Base-by-base conservation (phyloP, 2,888 invertebrate species). In the Carcina quercana region DNA sequence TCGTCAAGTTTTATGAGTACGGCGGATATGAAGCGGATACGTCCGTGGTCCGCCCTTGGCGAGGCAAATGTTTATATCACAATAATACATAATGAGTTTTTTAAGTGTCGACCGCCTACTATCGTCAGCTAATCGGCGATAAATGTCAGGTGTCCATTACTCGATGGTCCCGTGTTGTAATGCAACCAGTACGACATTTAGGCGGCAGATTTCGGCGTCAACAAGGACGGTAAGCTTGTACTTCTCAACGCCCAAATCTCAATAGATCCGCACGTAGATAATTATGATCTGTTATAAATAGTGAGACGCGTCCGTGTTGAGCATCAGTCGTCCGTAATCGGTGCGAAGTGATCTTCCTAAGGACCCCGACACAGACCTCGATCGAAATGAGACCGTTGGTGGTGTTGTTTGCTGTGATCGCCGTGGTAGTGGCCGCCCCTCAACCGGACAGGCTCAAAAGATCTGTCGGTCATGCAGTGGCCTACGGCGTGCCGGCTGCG, bases 311-410 rank as follows among this genome's bases (percentile, higher is more conserved):
- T 42, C 34, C 27, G 17, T 41, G 31, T 37, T 32, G 43, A 40
- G 45, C 57, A 71, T 70, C 68, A 73, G 71, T 73, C 69, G 54
- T 41, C 65, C 58, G 45, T 40, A 35, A 11, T 43, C 47, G 59
- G 68, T 66, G 45, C 45, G 70, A 71, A 72, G 74, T 68, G 71
- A 68, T 74, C 68, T 58, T 67, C 47, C 46, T 57, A 49, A 38
- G 39, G 44, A 50, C 51, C 48, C 39, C 45, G 48, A 63, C 69
- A 71, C 69, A 75, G 69, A 73, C 73, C 73, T 63, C 67, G 59
- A 59, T 64, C 64, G 21, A 13, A 8, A 79, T 80, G 79, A 74
- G 48, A 55, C 63, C 65, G 54, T 50, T 79, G 72, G 71, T 79
- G 74, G 76, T 79, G 70, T 72, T 79, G 49, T 61, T 67, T 49